These are phyloP conservation scores for Masnerella sp. DNA, from an alignment of 2,888 invertebrate species.

Conservation along the genomic window DNA sequence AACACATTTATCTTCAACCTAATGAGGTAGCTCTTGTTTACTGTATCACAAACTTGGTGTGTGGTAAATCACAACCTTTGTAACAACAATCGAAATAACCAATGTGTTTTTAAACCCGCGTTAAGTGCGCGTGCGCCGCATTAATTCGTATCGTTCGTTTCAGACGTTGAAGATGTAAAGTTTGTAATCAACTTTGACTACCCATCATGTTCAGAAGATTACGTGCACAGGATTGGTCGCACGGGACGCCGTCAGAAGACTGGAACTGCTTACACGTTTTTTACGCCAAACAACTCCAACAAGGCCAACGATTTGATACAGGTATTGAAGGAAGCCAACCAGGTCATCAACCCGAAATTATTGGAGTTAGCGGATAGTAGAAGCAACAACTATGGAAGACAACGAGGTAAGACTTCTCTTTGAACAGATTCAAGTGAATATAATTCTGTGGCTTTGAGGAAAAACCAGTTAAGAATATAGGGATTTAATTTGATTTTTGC, in stretches of 20 bases:
- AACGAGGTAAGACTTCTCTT: too few relatives aligned
- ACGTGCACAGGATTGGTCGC: constrained; percentile 97
- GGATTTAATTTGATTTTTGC: too few relatives aligned
- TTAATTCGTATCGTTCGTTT: constrained; percentile 70
- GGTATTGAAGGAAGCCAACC: constrained; percentile 95
- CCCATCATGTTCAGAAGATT: constrained; percentile 98
- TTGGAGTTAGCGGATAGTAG: constrained; percentile 81
- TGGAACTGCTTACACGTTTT: constrained; percentile 97
- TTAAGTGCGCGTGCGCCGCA: constrained; percentile 51
- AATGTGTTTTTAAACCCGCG: constrained; percentile 29
- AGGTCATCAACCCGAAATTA: constrained; percentile 94
- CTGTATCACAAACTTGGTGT: constrained; percentile 40
- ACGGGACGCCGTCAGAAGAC: constrained; percentile 95
- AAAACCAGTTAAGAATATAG: too few relatives aligned
- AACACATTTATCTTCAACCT: constrained; percentile 24
- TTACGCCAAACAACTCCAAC: constrained; percentile 92
- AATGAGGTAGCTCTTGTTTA: constrained; percentile 38
- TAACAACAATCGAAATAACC: constrained; percentile 40
- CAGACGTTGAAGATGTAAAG: constrained; percentile 99
- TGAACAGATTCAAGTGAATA: too few relatives aligned
- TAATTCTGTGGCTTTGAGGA: too few relatives aligned
- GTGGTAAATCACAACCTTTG: constrained; percentile 38
- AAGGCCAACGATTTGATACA: constrained; percentile 95
- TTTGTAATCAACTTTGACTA: constrained; percentile 99
- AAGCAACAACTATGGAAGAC: constrained; percentile 71